Evolutionary conservation across 64 coral and sea anemone genomes (phyloP), one percentile per base, ranked within the genome.

Genomic region (Catalaphyllia jardinei): DNA sequence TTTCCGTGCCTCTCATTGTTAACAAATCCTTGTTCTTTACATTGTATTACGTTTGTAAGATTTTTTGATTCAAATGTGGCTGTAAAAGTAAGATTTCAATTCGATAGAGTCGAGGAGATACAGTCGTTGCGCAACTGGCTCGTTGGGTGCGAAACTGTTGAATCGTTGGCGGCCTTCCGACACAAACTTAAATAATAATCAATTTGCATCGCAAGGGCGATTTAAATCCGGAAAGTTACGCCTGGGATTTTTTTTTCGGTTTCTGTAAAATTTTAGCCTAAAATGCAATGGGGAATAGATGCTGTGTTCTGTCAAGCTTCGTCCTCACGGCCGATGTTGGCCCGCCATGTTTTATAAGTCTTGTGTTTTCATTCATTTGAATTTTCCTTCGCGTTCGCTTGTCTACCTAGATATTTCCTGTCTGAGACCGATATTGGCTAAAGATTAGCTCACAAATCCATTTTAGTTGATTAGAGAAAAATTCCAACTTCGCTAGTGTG

Each of bases 321-420:
- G 22, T 42, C 9, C 13, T 49, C 4, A 51, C 63, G 65, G 24
- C n/a, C 65, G 81, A 85, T 85, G 81, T 85, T 51, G 81, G 81
- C 20, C 60, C 81, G 81, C 60, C 81, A 85, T 85, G 62, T 85
- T 85, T n/a, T 35, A 35, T 35, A 1, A 35, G 33, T 35, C 33
- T 35, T 71, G 22, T 85, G 50, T 71, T 85, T 85, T 85, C 81
- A 85, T 85, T 85, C 81, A 85, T 85, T 85, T 85, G 62, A 85
- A 85, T 71, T 69, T 85, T 85, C 63, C 42, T 25, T 11, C 39
- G 71, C 22, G 63, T 60, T 85, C 60, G 62, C 63, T 71, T 39
- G 63, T 71, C 62, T 85, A 35, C 33, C 19, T 35, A 28, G 33
- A 67, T 85, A 85, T 85, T 85, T 71, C 63, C 81, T 71, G 81